Percentiles rank a stretch among this genome's conserved stretches.
These are phyloP conservation scores for Cephalopholis sonnerati DNA, from an alignment of 2,113 vertebrate species.

Conservation along the genomic window DNA sequence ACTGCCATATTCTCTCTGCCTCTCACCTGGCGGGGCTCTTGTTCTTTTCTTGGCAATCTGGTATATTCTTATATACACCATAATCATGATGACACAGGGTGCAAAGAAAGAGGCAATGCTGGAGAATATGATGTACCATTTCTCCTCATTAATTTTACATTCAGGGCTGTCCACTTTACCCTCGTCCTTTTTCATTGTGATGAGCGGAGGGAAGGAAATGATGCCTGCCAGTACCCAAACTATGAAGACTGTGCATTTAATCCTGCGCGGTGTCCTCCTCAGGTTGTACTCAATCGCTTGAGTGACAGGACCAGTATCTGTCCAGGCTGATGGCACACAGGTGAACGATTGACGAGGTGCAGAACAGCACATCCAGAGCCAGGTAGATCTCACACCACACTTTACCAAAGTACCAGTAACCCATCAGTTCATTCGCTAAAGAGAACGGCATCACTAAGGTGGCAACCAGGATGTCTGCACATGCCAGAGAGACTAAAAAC, in stretches of 20 bases:
- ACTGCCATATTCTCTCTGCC: slow-evolving; percentile 69
- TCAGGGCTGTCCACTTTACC: slow-evolving; percentile 69
- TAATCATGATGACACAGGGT: slow-evolving; percentile 95
- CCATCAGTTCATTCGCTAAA: slow-evolving; percentile 92
- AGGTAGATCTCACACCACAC: slow-evolving; percentile 95
- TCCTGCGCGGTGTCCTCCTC: slow-evolving; percentile 91
- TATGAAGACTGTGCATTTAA: slow-evolving; percentile 90
- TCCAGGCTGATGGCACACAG: slow-evolving; percentile 94
- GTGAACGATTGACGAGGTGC: slow-evolving; percentile 89
- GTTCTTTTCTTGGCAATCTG: slow-evolving; percentile 92
- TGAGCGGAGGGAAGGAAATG: slow-evolving; percentile 93
- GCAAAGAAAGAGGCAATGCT: slow-evolving; percentile 94
- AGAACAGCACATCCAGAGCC: slow-evolving; percentile 94
- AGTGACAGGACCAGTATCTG: slow-evolving; percentile 94
- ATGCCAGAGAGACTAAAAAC: slow-evolving; percentile 93
- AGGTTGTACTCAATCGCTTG: slow-evolving; percentile 93
- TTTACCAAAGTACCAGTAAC: slow-evolving; percentile 93
- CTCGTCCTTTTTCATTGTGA: slow-evolving; percentile 89
- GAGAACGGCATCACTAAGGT: slow-evolving; percentile 95
- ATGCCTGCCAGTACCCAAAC: slow-evolving; percentile 93
- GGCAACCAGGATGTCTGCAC: slow-evolving; percentile 94
- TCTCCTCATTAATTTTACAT: slow-evolving; percentile 90
- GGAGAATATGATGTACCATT: slow-evolving; percentile 95
- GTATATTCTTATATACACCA: slow-evolving; percentile 93
- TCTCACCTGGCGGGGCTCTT: slow-evolving; percentile 80